These are phyloP conservation scores for Parasteatoda tepidariorum DNA, from an alignment of 1,140 invertebrate genomes.

Conservation along the genomic window DNA sequence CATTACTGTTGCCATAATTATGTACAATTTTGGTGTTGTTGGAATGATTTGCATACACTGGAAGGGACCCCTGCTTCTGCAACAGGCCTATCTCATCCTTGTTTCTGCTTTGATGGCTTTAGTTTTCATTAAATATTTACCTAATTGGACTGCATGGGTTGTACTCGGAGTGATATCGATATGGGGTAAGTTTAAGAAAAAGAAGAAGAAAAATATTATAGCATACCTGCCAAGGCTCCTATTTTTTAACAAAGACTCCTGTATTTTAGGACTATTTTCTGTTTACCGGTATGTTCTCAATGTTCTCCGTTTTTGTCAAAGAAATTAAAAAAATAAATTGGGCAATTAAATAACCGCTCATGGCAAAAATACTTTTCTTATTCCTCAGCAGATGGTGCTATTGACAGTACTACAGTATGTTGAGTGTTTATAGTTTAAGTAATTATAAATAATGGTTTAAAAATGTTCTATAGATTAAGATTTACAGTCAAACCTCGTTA, in stretches of 20 bases:
- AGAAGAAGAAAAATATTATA: not conserved
- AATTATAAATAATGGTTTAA: no score
- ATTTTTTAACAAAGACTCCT: no score
- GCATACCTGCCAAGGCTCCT: not conserved
- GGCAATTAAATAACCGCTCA: no score
- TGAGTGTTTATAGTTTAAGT: no score
- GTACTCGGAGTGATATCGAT: slow-evolving; percentile 96
- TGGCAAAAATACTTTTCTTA: no score
- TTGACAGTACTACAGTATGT: no score
- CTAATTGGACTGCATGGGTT: slow-evolving; percentile 99
- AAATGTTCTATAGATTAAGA: no score
- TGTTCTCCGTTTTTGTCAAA: no score
- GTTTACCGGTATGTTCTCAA: not conserved
- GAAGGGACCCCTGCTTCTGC: slow-evolving; percentile 93
- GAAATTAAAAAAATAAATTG: no score
- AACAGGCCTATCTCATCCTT: slow-evolving; percentile 97
- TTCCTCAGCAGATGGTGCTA: no score
- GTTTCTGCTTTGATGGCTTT: slow-evolving; percentile 97
- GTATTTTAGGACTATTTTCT: no score
- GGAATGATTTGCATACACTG: slow-evolving; percentile 99
- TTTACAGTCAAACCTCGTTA: no score
- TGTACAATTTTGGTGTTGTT: slow-evolving; percentile 98
- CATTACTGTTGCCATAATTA: slow-evolving; percentile 85
- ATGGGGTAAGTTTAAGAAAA: slow-evolving; percentile 81
- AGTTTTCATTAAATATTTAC: slow-evolving; percentile 99